Base-by-base conservation (phyloP, 2,888 invertebrate species). In the Baccha elongata region DNA sequence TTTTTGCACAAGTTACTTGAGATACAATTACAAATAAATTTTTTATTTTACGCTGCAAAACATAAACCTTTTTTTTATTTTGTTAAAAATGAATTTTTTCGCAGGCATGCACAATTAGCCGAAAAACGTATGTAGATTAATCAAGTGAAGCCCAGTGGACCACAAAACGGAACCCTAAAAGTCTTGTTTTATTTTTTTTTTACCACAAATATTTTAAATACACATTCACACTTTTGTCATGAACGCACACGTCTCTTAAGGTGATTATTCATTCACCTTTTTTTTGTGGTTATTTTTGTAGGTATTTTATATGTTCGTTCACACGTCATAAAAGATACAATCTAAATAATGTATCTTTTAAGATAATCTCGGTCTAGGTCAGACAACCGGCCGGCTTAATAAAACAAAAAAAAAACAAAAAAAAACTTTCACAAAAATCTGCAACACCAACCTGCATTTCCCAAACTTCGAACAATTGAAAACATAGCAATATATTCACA, bases 281-380 rank as follows among this genome's bases (percentile, higher is more conserved):
- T 17, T 40, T 55, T 26, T 23, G 11, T 6, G n/a, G 58, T 42
- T n/a, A n/a, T n/a, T 32, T 13, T 40, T 40, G 35, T 35, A 35
- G n/a, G n/a, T n/a, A n/a, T n/a, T 42, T 65, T 46, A 23, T 13
- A 19, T 53, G 46, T 48, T 21, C 52, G 53, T 35, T 79, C 23
- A 60, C 46, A 58, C 52, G 23, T 15, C 21, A 35, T n/a, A 23
- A 46, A 58, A 53, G 37, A 58, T 60, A 52, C 67, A 67, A 29
- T 60, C 42, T 64, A 60, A 42, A 40, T 29, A 32, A 32, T 44
- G 46, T 32, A 32, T 46, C 7, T 13, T 46, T 26, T 17, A 32
- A 29, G 5, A 40, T 2, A 60, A 68, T 55, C 15, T 74, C 78
- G 85, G 75, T 85, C 80, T 85, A 78, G 85, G 85, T 80, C 85